Conservation (phyloP, 2,797 vertebrate species). For the Coregonus ussuriensis region DNA sequence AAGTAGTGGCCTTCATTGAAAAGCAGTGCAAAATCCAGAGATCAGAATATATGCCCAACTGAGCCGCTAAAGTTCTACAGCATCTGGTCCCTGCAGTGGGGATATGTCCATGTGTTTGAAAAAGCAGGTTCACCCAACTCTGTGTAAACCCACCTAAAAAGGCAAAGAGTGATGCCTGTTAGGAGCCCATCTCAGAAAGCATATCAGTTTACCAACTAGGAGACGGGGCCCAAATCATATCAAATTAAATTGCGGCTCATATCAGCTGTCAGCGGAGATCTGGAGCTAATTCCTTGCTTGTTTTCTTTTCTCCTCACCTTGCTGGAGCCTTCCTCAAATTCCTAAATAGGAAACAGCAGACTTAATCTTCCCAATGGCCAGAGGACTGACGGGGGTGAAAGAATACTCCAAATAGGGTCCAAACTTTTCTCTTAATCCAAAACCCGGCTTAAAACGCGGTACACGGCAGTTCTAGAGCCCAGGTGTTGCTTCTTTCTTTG, state of each 20-base stretch:
- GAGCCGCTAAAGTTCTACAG: slow-evolving; percentile 23
- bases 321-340: slow-evolving; percentile 37
- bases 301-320: slow-evolving; percentile 46
- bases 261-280: slow-evolving; percentile 59
- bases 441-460: slow-evolving; percentile 17
- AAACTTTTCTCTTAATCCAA: slow-evolving; percentile 2
- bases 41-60: slow-evolving; percentile 15
- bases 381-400: background rate
- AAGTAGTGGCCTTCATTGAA: background rate
- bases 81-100: slow-evolving; percentile 28
- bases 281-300: slow-evolving; percentile 43
- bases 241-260: slow-evolving; percentile 45
- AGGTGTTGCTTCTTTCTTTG: slow-evolving; percentile 36
- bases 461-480: slow-evolving; percentile 26
- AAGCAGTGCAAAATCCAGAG: slow-evolving; percentile 13
- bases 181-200: slow-evolving; percentile 36
- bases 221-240: slow-evolving; percentile 39
- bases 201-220: slow-evolving; percentile 36
- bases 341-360: slow-evolving; percentile 53
- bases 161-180: slow-evolving; percentile 43
- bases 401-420: slow-evolving; percentile 30
- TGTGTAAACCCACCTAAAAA: slow-evolving; percentile 55
- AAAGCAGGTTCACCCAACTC: background rate
- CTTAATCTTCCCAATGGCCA: slow-evolving; percentile 44
- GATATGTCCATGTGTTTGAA: slow-evolving; percentile 50